These are phyloP conservation scores for Varanus komodoensis DNA, from an alignment of 2,113 vertebrate species.

Conservation along the genomic window DNA sequence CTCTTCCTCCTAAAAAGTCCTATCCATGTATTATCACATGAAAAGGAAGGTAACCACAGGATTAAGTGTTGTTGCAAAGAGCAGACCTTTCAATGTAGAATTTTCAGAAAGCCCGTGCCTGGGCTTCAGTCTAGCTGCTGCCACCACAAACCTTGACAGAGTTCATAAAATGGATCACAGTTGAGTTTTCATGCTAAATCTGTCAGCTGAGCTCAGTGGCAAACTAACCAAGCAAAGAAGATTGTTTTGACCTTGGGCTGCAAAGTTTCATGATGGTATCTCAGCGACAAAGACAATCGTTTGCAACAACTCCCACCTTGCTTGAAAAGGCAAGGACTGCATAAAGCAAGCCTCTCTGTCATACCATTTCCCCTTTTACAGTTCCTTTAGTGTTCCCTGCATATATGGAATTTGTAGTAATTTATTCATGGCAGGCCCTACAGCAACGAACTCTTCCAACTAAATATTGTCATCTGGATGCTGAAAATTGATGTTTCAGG, in stretches of 20 bases:
- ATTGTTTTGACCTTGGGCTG: conserved; percentile 16
- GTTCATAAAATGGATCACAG: conserved; percentile 20
- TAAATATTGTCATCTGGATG: conserved; percentile 40
- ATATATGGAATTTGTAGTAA: conserved; percentile 26
- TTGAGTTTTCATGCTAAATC: conserved; percentile 19
- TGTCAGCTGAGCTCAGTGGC: not conserved
- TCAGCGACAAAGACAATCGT: not conserved
- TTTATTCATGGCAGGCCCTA: not conserved
- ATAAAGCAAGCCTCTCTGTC: conserved; percentile 14
- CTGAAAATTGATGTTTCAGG: conserved; percentile 35
- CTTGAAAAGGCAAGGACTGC: conserved; percentile 30
- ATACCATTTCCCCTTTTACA: conserved; percentile 4
- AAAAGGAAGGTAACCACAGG: not conserved
- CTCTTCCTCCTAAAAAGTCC: not conserved
- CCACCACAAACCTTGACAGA: not conserved
- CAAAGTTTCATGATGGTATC: not conserved
- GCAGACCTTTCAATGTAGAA: not conserved
- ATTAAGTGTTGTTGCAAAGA: not conserved
- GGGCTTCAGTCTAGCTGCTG: not conserved
- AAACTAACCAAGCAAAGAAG: conserved; percentile 40
- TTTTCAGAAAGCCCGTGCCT: not conserved
- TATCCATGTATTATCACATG: not conserved
- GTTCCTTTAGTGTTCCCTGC: conserved; percentile 27
- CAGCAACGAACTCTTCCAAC: conserved; percentile 9
- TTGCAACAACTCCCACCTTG: conserved; percentile 34